Conservation (phyloP, 2,888 invertebrate genomes). For the Cheilosia urbana region DNA sequence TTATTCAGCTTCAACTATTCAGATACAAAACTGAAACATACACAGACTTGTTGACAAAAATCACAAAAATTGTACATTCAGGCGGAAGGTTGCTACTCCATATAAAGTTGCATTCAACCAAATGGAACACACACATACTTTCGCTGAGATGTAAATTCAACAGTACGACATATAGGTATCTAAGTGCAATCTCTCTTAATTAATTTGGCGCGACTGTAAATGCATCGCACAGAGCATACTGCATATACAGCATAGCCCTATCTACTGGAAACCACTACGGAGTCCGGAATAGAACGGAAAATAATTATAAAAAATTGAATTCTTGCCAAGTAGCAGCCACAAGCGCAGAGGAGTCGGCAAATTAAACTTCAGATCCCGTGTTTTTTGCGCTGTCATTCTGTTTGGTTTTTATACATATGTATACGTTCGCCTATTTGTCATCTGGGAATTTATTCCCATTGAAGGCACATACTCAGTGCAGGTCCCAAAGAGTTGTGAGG, state of each 20-base stretch:
- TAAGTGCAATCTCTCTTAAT: constrained; percentile 64
- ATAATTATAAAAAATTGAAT: constrained; percentile 70
- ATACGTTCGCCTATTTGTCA: constrained; percentile 63
- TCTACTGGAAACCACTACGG: not conserved
- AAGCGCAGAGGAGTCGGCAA: constrained; percentile 60
- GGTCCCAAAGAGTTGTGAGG: constrained; percentile 12
- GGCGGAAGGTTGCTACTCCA: not conserved
- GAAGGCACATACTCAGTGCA: constrained; percentile 30
- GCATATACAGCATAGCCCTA: not conserved
- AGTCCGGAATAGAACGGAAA: constrained; percentile 39
- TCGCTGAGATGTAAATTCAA: constrained; percentile 25
- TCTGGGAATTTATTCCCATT: constrained; percentile 50
- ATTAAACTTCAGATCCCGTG: constrained; percentile 63
- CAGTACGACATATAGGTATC: constrained; percentile 19
- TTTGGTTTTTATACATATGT: constrained; percentile 41
- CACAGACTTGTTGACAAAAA: too few relatives aligned
- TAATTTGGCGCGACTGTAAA: constrained; percentile 61
- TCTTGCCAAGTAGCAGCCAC: constrained; percentile 65
- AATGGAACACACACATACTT: not conserved
- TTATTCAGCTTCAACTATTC: too few relatives aligned
- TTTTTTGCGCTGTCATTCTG: constrained; percentile 31
- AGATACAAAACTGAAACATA: too few relatives aligned
- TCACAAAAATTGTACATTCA: constrained; percentile 6
- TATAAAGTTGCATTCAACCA: not conserved
- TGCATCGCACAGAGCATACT: constrained; percentile 30